Base-by-base conservation (phyloP, 2,888 invertebrate species). In the Xanthorhoe spadicearia region DNA sequence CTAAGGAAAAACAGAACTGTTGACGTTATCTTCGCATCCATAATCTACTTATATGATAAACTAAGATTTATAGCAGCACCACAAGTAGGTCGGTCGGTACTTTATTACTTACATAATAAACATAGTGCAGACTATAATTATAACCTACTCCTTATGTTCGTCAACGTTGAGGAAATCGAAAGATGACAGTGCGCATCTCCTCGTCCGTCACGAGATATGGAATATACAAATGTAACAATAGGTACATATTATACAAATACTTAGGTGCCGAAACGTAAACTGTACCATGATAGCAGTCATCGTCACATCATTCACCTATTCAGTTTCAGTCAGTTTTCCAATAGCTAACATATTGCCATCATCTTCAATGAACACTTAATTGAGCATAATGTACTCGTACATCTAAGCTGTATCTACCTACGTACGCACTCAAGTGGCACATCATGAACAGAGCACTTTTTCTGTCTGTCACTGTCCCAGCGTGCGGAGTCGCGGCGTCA, bases 401-500 rank as follows among this genome's bases (percentile, higher is more conserved):
- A 23, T 23, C 23, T 3, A 13, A 43, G 13, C 38, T 43, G 48
- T 48, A 23, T 23, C 2, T 23, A 23, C 2, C 2, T 23, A 23
- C 23, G 2, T 23, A 48, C 15, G 32, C 32, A 48, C 7, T 48
- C 17, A 48, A 48, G 38, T 17, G 48, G 48, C 48, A 48, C 48
- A 7, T 43, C n/a, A 43, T 13, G 43, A 13, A 43, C 43, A 48
- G n/a, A n/a, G 13, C 48, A 48, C 15, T 6, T 38, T 13, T 9
- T 35, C 38, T 38, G 32, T 17, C 49, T 23, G 2, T 23, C 4
- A 23, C 23, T 23, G 4, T 23, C 23, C 23, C 23, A 23, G 23
- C 4, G 23, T 23, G 23, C 23, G 23, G 17, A 15, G 9, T 18
- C 15, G 18, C 35, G 10, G 53, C 52, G 76, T 76, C 75, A 73